These are phyloP conservation scores for Leucosticte australis DNA, from an alignment of 2,113 vertebrate species.

Conservation along the genomic window DNA sequence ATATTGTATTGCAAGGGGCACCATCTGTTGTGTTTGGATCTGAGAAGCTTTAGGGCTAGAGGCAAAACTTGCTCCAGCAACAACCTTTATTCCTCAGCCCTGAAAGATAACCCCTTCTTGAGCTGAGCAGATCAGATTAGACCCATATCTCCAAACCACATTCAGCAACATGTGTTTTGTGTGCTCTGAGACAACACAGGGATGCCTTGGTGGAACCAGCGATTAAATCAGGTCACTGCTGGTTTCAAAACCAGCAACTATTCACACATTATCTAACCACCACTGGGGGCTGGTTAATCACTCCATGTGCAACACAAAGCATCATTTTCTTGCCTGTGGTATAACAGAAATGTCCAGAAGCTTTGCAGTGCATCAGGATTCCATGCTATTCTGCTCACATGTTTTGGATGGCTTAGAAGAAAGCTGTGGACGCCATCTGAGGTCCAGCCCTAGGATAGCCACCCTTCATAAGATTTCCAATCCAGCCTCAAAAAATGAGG, in stretches of 20 bases:
- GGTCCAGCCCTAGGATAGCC: not conserved
- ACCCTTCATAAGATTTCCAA: not conserved
- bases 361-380: not conserved
- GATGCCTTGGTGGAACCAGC: not conserved
- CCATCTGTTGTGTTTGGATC: not conserved
- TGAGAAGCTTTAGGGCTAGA: not conserved
- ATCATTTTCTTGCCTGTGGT: not conserved
- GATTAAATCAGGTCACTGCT: not conserved
- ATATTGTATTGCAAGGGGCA: not conserved
- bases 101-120: not conserved
- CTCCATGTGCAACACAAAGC: not conserved
- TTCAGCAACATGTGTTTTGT: not conserved
- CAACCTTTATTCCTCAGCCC: not conserved
- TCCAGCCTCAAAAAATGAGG: not conserved
- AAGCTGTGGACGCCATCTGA: not conserved
- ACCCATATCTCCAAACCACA: not conserved
- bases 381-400: not conserved
- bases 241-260: not conserved
- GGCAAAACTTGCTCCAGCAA: not conserved
- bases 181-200: fast-evolving
- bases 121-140: not conserved
- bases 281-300: not conserved
- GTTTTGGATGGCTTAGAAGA: not conserved
- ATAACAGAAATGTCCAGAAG: not conserved
- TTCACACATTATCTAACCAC: not conserved